Evolutionary conservation across 2,888 invertebrate species (phyloP).

Genomic region (Amblyjoppa fuscipennis): DNA sequence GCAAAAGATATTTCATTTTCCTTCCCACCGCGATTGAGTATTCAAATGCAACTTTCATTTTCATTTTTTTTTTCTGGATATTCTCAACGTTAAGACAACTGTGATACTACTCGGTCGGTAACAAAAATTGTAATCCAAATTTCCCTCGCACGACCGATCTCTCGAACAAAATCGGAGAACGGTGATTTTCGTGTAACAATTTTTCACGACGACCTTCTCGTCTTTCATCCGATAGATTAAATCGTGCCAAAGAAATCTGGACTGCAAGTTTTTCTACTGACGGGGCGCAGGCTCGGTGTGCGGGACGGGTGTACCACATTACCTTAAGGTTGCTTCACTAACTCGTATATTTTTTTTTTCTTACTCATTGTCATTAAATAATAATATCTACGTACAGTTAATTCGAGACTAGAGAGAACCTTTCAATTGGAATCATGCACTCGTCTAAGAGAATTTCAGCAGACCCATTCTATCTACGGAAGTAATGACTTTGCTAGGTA

Average conservation of each 20-base stretch:
- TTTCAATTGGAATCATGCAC: constrained; percentile 45
- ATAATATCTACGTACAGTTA: constrained; percentile 12
- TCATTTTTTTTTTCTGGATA: background rate
- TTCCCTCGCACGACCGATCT: background rate
- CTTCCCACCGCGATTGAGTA: constrained; percentile 29
- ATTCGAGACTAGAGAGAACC: constrained; percentile 53
- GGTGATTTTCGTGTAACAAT: background rate
- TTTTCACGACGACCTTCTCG: background rate
- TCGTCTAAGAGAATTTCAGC: constrained; percentile 15
- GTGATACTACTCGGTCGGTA: background rate
- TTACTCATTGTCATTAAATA: background rate
- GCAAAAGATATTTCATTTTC: constrained; percentile 67
- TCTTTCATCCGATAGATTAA: background rate
- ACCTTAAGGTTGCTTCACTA: constrained; percentile 3
- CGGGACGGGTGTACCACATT: background rate
- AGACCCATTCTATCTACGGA: background rate
- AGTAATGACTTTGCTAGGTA: background rate
- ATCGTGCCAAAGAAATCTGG: background rate
- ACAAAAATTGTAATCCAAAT: background rate
- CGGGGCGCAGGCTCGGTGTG: background rate
- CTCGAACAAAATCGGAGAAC: background rate
- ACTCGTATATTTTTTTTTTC: constrained; percentile 25
- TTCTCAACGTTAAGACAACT: constrained; percentile 9
- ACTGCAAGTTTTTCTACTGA: background rate
- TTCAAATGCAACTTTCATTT: constrained; percentile 9